Evolutionary conservation across 2,113 vertebrate species (phyloP).

Genomic region (Harpagus bidentatus): DNA sequence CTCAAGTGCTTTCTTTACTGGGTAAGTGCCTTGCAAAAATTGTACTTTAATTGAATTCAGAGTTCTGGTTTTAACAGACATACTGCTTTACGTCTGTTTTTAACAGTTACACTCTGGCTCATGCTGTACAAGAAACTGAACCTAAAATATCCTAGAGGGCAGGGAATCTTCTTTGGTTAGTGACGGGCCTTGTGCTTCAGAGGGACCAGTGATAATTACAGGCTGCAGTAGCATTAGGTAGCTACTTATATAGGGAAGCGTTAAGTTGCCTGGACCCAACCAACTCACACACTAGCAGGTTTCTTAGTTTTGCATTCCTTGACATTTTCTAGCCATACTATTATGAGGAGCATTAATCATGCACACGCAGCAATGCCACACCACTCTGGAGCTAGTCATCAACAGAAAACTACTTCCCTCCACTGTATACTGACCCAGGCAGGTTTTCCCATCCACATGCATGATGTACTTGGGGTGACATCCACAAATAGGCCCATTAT

Average conservation of each 20-base stretch:
- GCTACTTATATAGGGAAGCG: background rate
- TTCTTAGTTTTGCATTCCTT: background rate
- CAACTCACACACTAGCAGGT: background rate
- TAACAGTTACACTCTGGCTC: background rate
- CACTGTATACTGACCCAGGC: constrained; percentile 82
- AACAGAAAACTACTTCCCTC: background rate
- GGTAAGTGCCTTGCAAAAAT: background rate
- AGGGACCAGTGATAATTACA: background rate
- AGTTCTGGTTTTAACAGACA: background rate
- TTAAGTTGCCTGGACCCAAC: background rate
- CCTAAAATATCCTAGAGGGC: background rate
- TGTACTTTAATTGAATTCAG: background rate
- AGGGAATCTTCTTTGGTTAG: background rate
- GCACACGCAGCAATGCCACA: background rate
- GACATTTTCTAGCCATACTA: background rate
- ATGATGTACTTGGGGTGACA: constrained; percentile 89
- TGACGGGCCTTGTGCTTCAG: background rate
- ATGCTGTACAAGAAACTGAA: background rate
- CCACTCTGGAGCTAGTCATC: background rate
- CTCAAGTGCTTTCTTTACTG: background rate
- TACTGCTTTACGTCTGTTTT: background rate
- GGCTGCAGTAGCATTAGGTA: background rate
- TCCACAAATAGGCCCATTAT: constrained; percentile 85
- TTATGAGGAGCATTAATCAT: background rate
- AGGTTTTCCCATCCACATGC: constrained; percentile 86